Evolutionary conservation across 2,113 vertebrate species (phyloP).

Genomic region (Oncorhynchus masou): DNA sequence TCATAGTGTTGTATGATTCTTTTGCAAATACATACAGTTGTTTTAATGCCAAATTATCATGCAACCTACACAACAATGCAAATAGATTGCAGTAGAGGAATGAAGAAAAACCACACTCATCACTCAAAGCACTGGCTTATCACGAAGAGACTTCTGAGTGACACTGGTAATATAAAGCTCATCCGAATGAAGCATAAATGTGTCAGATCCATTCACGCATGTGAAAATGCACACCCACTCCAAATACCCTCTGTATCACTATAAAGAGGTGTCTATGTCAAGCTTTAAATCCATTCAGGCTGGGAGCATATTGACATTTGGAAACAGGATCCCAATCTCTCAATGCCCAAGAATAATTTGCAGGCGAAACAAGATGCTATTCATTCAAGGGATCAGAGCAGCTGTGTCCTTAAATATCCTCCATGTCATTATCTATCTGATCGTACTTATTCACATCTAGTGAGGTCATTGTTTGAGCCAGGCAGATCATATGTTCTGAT

Average conservation of each 20-base stretch:
- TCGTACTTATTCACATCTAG: too few relatives aligned
- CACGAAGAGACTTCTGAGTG: neutral
- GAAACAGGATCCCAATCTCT: slow-evolving; percentile 51
- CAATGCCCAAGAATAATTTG: slow-evolving; percentile 36
- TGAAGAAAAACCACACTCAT: too few relatives aligned
- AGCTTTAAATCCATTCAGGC: slow-evolving; percentile 59
- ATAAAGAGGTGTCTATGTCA: slow-evolving; percentile 47
- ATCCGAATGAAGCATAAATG: neutral
- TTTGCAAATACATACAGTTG: too few relatives aligned
- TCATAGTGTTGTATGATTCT: too few relatives aligned
- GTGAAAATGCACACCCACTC: slow-evolving; percentile 6
- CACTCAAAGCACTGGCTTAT: too few relatives aligned
- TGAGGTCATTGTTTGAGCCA: too few relatives aligned
- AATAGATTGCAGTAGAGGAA: too few relatives aligned
- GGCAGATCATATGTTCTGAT: too few relatives aligned
- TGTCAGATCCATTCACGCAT: slow-evolving; percentile 1
- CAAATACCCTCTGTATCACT: slow-evolving; percentile 26
- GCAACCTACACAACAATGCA: too few relatives aligned
- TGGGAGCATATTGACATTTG: slow-evolving; percentile 56
- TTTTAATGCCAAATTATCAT: too few relatives aligned
- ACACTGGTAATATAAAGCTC: neutral
- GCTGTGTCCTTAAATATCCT: slow-evolving; percentile 35
- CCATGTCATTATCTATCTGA: neutral
- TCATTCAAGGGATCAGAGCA: slow-evolving; percentile 57
- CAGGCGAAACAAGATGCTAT: slow-evolving; percentile 66